A percentile compares a stretch with the other conserved stretches of the same genome.
These are phyloP conservation scores for Chaetogeoica ovagalla DNA, from an alignment of 2,888 invertebrate species.

Conservation along the genomic window DNA sequence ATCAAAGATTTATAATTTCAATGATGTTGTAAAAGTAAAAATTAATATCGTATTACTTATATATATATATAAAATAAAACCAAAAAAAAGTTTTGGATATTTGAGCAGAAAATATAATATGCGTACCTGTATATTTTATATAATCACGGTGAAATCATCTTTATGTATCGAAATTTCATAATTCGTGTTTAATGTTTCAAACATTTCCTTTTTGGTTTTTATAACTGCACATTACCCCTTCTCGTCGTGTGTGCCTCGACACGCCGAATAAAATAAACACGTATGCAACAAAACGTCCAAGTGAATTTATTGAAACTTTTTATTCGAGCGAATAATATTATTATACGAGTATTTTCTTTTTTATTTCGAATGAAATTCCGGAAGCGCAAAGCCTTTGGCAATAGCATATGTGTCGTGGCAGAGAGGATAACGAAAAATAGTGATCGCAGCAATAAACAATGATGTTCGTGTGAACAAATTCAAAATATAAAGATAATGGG, in stretches of 20 bases:
- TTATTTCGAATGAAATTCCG: constrained; percentile 42
- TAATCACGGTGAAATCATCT: no score
- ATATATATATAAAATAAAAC: no score
- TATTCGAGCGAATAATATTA: constrained; percentile 5
- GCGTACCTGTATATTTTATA: no score
- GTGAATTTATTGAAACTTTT: constrained; percentile 45
- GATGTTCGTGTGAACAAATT: constrained; percentile 26
- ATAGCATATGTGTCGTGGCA: constrained; percentile 10
- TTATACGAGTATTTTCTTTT: neutral
- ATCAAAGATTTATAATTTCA: no score
- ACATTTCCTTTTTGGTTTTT: neutral
- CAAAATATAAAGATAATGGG: constrained; percentile 29
- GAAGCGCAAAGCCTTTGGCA: neutral
- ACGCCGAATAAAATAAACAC: constrained; percentile 16
- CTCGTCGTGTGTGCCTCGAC: neutral
- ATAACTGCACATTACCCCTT: neutral
- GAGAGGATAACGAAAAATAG: constrained; percentile 8
- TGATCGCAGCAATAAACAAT: constrained; percentile 30
- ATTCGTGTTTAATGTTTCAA: no score
- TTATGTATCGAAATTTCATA: no score
- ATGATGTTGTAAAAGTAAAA: no score
- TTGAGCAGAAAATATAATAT: no score
- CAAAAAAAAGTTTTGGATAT: no score
- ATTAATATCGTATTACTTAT: no score
- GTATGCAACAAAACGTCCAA: constrained; percentile 14